A percentile compares a stretch with the other conserved stretches of the same genome.
Evolutionary conservation across 2,113 vertebrate genomes (phyloP).

Genomic region (Bombycilla garrulus): DNA sequence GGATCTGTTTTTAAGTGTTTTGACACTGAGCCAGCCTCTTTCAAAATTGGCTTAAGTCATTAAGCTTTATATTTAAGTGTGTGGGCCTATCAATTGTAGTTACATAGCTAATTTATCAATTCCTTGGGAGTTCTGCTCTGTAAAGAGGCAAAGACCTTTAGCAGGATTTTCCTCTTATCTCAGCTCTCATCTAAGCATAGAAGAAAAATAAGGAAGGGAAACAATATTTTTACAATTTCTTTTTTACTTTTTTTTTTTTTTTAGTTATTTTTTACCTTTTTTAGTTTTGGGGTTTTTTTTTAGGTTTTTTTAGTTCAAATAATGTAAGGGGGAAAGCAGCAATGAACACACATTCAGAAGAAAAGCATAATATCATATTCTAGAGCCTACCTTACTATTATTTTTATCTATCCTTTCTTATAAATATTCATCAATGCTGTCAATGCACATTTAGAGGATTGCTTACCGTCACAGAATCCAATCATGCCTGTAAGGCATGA

Average conservation of each 20-base stretch:
- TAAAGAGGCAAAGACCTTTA: neutral
- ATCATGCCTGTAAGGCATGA: neutral
- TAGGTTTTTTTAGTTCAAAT: neutral
- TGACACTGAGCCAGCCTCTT: neutral
- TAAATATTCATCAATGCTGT: neutral
- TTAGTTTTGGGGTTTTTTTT: too few relatives aligned
- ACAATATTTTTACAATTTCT: neutral
- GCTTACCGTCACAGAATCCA: neutral
- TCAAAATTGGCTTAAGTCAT: neutral
- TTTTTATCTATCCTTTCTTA: neutral
- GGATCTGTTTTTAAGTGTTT: neutral
- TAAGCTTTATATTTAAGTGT: neutral
- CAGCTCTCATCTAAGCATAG: neutral
- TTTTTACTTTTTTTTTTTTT: neutral
- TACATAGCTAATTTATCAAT: neutral
- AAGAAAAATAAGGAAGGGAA: neutral
- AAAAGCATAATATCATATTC: neutral
- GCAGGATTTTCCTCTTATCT: neutral
- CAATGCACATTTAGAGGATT: neutral
- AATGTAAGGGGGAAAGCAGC: neutral
- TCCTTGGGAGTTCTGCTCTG: neutral
- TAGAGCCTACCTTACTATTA: neutral
- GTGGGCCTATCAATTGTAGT: neutral
- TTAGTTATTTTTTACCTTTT: too few relatives aligned
- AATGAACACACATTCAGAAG: neutral